These are phyloP conservation scores for Endotricha flammealis DNA, from an alignment of 2,888 invertebrate genomes.

Conservation along the genomic window DNA sequence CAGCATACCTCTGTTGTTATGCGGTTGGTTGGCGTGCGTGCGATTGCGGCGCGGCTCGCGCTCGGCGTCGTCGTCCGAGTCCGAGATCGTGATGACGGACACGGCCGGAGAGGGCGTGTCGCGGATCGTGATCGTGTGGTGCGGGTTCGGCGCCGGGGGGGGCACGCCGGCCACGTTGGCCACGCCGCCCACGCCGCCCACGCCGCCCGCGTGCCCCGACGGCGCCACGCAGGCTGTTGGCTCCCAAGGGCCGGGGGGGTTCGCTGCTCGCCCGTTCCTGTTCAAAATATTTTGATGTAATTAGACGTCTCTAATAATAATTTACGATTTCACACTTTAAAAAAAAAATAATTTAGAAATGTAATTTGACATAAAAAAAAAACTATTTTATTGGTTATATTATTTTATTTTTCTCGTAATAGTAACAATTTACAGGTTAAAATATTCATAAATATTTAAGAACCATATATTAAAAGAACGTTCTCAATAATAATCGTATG, in stretches of 20 bases:
- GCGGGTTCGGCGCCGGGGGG: conserved; percentile 72
- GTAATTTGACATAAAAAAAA: no score
- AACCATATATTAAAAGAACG: no score
- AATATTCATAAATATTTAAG: no score
- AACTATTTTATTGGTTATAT: no score
- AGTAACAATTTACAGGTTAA: no score
- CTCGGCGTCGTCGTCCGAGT: conserved; percentile 91
- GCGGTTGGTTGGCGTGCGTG: conserved; percentile 22
- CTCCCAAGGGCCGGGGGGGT: conserved; percentile 15
- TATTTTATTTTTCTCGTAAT: no score
- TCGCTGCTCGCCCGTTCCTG: conserved; percentile 25
- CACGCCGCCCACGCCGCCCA: conserved; percentile 7
- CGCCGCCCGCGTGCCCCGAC: conserved; percentile 29
- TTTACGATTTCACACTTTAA: no score
- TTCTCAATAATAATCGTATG: no score
- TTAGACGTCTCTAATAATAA: no score
- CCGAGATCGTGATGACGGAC: conserved; percentile 91
- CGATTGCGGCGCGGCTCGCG: conserved; percentile 20
- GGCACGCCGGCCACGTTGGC: conserved; percentile 17
- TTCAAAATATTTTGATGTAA: no score
- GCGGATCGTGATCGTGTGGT: conserved; percentile 93
- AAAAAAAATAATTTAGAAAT: no score
- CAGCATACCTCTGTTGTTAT: conserved; percentile 40
- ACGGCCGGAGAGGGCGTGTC: conserved; percentile 97
- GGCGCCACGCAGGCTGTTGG: conserved; percentile 22